Conservation (phyloP, 1,140 invertebrate genomes). For the Drosophila melanogaster region Release_6_plus_ISO1_MT NC_004354.4:4035501-4036000, state of each 20-base stretch:
- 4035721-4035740: constrained; percentile 32
- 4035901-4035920: constrained; percentile 80
- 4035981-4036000: constrained; percentile 82
- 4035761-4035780: neutral
- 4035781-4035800: neutral
- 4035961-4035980: constrained; percentile 81
- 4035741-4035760: constrained; percentile 12
- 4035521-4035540: constrained; percentile 59
- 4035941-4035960: constrained; percentile 56
- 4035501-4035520: constrained; percentile 58
- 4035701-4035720: constrained; percentile 80
- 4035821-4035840: neutral
- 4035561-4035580: constrained; percentile 8
- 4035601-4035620: constrained; percentile 63
- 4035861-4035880: constrained; percentile 12
- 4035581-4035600: constrained; percentile 17
- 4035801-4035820: no score
- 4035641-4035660: constrained; percentile 85
- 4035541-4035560: neutral
- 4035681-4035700: constrained; percentile 60
- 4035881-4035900: constrained; percentile 45
- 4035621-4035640: constrained; percentile 78
- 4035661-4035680: constrained; percentile 84
- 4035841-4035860: constrained; percentile 26
- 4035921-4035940: constrained; percentile 83